Conservation (phyloP, 2,888 invertebrate genomes). For the Drosophila monieri region DNA sequence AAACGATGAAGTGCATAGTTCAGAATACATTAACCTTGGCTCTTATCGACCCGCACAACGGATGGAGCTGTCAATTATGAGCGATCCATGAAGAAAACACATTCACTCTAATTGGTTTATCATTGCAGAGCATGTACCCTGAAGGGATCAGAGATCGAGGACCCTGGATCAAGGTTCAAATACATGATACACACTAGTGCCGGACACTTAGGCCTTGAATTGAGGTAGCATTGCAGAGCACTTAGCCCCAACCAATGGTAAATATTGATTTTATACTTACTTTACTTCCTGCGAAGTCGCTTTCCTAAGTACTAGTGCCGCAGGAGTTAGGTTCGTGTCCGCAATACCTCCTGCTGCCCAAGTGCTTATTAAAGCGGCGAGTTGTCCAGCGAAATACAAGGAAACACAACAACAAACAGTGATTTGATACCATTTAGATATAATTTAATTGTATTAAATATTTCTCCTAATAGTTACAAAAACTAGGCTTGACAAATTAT, state of each 20-base stretch:
- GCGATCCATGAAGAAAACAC: slow-evolving; percentile 18
- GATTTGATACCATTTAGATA: slow-evolving; percentile 45
- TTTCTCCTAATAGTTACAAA: slow-evolving; percentile 72
- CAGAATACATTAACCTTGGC: slow-evolving; percentile 51
- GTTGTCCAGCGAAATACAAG: slow-evolving; percentile 34
- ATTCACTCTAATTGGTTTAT: slow-evolving; percentile 35
- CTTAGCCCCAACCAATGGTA: slow-evolving; percentile 11
- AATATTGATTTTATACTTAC: slow-evolving; percentile 22
- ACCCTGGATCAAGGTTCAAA: neutral
- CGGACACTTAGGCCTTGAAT: neutral
- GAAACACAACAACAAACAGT: slow-evolving; percentile 4
- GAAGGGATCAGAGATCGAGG: slow-evolving; percentile 6
- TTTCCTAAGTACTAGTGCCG: slow-evolving; percentile 85
- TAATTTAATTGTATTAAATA: slow-evolving; percentile 62
- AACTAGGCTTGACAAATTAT: slow-evolving; percentile 76
- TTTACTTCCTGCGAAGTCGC: slow-evolving; percentile 48
- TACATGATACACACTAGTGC: neutral
- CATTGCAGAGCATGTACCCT: slow-evolving; percentile 16
- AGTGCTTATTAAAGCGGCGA: slow-evolving; percentile 86
- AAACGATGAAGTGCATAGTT: slow-evolving; percentile 64
- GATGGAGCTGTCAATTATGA: slow-evolving; percentile 56
- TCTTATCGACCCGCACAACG: slow-evolving; percentile 11
- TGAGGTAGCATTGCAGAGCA: slow-evolving; percentile 27
- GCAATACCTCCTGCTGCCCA: slow-evolving; percentile 84
- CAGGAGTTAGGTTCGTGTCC: slow-evolving; percentile 83